A percentile compares a stretch with the other conserved stretches of the same genome.
phyloP scores from a whole-genome alignment of 2,797 vertebrate species.

The Enoplosus armatus region DNA sequence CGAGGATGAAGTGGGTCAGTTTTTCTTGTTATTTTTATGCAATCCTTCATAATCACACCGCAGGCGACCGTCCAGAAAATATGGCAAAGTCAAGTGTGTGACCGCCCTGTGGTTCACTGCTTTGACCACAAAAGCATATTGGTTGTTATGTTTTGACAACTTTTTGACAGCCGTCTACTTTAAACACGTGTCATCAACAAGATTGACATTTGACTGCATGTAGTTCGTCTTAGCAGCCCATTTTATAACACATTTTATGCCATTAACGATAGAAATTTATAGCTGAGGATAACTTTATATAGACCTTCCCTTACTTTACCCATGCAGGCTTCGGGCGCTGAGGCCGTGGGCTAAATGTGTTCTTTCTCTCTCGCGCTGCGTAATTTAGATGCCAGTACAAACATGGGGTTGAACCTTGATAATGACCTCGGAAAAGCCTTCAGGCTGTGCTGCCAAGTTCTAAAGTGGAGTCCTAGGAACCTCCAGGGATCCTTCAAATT shows the following conservation, averaged over 20 bases:
- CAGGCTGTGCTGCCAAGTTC: constrained; percentile 30
- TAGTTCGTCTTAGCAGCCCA: constrained; percentile 27
- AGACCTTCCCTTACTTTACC: constrained; percentile 24
- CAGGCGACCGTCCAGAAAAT: constrained; percentile 64
- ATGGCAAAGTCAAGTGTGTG: constrained; percentile 69
- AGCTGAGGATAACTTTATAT: constrained; percentile 65
- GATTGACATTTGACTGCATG: constrained; percentile 24
- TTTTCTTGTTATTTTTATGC: constrained; percentile 39
- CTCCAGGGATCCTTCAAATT: constrained; percentile 11
- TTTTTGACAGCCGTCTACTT: constrained; percentile 61
- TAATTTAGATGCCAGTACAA: constrained; percentile 61
- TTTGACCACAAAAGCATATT: constrained; percentile 70
- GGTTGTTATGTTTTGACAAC: constrained; percentile 69
- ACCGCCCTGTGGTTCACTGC: constrained; percentile 69
- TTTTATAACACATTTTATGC: constrained; percentile 45
- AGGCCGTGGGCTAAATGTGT: constrained; percentile 52
- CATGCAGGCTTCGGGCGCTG: constrained; percentile 28
- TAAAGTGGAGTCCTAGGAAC: constrained; percentile 6
- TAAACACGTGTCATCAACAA: constrained; percentile 52
- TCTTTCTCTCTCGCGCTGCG: constrained; percentile 46
- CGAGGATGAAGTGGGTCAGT: constrained; percentile 9
- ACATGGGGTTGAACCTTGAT: constrained; percentile 48
- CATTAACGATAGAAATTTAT: constrained; percentile 65
- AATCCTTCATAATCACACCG: constrained; percentile 52
- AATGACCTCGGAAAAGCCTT: constrained; percentile 61